Conservation (phyloP, 2,113 vertebrate genomes). For the Sturnira hondurensis region DNA sequence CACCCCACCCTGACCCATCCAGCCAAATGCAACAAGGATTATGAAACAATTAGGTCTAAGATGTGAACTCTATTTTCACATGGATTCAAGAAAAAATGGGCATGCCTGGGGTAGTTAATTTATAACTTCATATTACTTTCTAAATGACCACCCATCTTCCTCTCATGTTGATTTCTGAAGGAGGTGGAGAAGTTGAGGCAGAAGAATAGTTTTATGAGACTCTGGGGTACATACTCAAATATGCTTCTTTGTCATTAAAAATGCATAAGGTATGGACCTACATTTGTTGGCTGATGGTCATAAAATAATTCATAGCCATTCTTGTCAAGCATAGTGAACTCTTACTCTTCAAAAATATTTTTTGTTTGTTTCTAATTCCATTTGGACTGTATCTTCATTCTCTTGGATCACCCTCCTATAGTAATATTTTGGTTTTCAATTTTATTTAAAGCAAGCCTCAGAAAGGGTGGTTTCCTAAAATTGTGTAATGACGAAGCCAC, state of each 20-base stretch:
- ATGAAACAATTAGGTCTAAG: background rate
- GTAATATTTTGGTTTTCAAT: background rate
- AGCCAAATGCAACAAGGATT: accelerated
- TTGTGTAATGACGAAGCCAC: background rate
- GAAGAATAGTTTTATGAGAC: slow-evolving; percentile 26
- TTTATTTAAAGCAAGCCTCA: slow-evolving; percentile 29
- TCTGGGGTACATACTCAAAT: background rate
- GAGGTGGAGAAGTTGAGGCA: background rate
- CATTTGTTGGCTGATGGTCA: slow-evolving; percentile 2
- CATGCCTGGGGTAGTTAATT: background rate
- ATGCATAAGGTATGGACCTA: background rate
- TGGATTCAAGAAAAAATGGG: background rate
- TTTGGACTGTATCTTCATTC: background rate
- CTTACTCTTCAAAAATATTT: background rate
- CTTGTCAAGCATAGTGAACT: background rate
- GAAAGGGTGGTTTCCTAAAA: slow-evolving; percentile 20
- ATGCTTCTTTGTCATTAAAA: background rate
- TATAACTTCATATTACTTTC: background rate
- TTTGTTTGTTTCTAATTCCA: background rate
- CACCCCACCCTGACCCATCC: background rate
- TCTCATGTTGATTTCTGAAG: background rate
- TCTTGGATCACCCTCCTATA: background rate
- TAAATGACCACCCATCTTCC: background rate
- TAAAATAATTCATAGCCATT: background rate
- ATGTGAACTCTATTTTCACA: background rate